Percentiles rank a stretch among this genome's conserved stretches.
Evolutionary conservation across 2,888 invertebrate species (phyloP).

Genomic region (Seira musarum): DNA sequence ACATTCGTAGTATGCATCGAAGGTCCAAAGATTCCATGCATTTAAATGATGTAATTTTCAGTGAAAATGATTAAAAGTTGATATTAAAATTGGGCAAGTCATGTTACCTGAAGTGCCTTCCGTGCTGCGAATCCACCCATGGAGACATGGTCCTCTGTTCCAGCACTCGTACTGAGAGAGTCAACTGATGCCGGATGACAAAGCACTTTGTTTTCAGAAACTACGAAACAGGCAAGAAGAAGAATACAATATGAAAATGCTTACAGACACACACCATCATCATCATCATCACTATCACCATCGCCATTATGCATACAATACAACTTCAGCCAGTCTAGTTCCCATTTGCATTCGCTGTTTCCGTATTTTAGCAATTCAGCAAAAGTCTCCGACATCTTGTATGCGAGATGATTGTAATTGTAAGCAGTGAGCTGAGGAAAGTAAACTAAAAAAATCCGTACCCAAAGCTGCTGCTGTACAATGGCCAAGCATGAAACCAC

Average conservation of each 20-base stretch:
- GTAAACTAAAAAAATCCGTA: slow-evolving; percentile 70
- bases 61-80: slow-evolving; percentile 25
- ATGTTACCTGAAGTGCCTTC: slow-evolving; percentile 76
- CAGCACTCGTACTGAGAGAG: slow-evolving; percentile 79
- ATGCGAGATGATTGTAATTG: no score
- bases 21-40: no score
- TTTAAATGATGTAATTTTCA: no score
- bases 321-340: no score
- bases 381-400: no score
- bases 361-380: no score
- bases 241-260: not conserved
- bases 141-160: slow-evolving; percentile 81
- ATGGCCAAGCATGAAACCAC: slow-evolving; percentile 81
- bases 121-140: slow-evolving; percentile 81
- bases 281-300: no score
- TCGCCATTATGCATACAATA: not conserved
- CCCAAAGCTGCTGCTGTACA: slow-evolving; percentile 79
- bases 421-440: no score
- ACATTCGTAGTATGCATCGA: no score
- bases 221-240: slow-evolving; percentile 71
- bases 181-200: slow-evolving; percentile 81
- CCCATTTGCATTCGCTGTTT: no score
- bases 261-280: not conserved
- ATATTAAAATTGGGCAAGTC: not conserved
- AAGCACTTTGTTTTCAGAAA: slow-evolving; percentile 80